Conservation (phyloP, 2,797 vertebrate species). For the Orestias chungarensis region DNA sequence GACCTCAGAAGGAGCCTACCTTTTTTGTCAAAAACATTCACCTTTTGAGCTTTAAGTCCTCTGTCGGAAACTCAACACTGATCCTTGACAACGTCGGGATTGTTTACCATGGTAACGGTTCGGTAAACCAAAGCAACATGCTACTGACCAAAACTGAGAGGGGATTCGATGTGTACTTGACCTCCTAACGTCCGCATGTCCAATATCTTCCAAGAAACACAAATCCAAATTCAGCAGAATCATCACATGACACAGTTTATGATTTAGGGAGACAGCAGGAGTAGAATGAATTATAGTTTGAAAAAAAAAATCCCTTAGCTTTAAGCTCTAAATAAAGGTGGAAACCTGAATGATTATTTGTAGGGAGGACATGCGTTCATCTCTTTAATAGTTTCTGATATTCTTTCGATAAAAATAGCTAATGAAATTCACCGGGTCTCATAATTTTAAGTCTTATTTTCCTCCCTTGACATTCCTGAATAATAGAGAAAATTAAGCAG, state of each 20-base stretch:
- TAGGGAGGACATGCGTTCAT: neutral
- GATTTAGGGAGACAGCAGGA: neutral
- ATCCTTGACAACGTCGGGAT: conserved; percentile 54
- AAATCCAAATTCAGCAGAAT: conserved; percentile 33
- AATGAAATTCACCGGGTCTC: neutral
- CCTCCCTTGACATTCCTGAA: neutral
- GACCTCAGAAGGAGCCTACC: conserved; percentile 13
- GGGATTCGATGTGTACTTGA: conserved; percentile 61
- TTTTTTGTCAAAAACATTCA: conserved; percentile 37
- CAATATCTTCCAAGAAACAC: conserved; percentile 16
- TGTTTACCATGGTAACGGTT: conserved; percentile 69
- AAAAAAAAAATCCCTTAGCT: neutral
- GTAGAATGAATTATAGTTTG: neutral
- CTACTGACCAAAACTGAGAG: conserved; percentile 24
- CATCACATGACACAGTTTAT: conserved; percentile 19
- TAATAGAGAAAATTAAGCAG: neutral
- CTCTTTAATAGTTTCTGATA: neutral
- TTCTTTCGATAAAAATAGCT: neutral
- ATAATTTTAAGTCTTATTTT: too few relatives aligned
- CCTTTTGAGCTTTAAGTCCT: conserved; percentile 8
- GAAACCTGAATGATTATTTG: neutral
- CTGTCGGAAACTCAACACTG: conserved; percentile 54
- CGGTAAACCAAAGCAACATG: conserved; percentile 45
- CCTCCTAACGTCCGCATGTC: conserved; percentile 29
- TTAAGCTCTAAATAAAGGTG: neutral